phyloP scores from a whole-genome alignment of 2,888 invertebrate genomes.

The Aromia moschata region DNA sequence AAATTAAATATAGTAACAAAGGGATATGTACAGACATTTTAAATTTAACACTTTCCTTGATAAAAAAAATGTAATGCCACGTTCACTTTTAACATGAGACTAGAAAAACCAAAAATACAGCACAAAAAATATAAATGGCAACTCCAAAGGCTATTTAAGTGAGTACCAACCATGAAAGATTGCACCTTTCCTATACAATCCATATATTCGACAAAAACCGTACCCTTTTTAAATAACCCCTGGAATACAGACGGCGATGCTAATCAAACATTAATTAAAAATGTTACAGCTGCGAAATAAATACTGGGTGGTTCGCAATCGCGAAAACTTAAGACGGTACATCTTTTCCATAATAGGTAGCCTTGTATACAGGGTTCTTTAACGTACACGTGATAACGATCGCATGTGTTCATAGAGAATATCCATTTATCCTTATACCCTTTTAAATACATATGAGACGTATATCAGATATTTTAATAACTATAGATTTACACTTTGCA shows the following conservation, averaged over 20 bases:
- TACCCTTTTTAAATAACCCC: slow-evolving; percentile 11
- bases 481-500: no score
- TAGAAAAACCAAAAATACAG: slow-evolving; percentile 33
- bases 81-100: slow-evolving; percentile 27
- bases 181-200: slow-evolving; percentile 3
- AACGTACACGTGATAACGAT: no score
- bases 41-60: slow-evolving; percentile 38
- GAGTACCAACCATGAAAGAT: slow-evolving; percentile 2
- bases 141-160: slow-evolving; percentile 2
- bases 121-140: slow-evolving; percentile 11
- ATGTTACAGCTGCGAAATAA: slow-evolving; percentile 19
- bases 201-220: slow-evolving; percentile 2
- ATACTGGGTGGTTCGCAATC: no score
- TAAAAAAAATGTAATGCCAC: slow-evolving; percentile 34
- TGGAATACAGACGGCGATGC: slow-evolving; percentile 15
- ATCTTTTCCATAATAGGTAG: no score
- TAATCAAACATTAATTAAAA: neutral
- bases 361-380: no score
- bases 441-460: no score
- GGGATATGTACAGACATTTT: slow-evolving; percentile 47
- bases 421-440: no score
- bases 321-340: no score
- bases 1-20: slow-evolving; percentile 50
- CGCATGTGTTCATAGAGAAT: no score
- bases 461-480: no score